Evolutionary conservation across 2,113 vertebrate genomes (phyloP).

Genomic region (Oceanites oceanicus): DNA sequence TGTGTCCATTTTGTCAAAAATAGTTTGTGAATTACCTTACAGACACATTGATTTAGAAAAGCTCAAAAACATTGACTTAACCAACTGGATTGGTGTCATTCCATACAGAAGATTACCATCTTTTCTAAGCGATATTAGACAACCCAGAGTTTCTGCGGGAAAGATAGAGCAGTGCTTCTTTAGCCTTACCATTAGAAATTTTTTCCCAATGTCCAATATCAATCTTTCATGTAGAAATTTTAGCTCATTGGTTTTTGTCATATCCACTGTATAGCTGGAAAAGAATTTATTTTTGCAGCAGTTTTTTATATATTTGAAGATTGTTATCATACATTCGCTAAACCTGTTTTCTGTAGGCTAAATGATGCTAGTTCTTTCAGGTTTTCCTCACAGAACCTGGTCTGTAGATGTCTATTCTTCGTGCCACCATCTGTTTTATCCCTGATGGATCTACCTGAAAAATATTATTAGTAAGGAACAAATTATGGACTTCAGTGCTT

Average conservation of each 20-base stretch:
- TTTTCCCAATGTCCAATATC: not conserved
- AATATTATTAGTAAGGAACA: not conserved
- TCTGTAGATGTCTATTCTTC: not conserved
- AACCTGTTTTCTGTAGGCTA: not conserved
- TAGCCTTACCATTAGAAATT: not conserved
- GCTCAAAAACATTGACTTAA: not conserved
- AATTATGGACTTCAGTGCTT: not conserved
- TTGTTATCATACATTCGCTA: not conserved
- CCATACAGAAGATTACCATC: not conserved
- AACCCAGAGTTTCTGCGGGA: not conserved
- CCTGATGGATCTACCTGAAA: not conserved
- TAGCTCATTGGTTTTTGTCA: not conserved
- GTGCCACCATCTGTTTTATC: not conserved
- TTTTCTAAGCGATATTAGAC: not conserved
- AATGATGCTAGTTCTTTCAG: not conserved
- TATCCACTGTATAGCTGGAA: not conserved
- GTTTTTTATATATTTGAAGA: not conserved
- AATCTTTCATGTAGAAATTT: not conserved
- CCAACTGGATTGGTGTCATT: not conserved
- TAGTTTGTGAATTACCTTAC: not conserved
- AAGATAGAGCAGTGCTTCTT: not conserved
- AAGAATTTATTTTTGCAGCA: not conserved
- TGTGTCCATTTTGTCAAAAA: not conserved
- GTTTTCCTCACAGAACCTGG: not conserved
- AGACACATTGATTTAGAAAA: not conserved